Evolutionary conservation across 2,888 invertebrate genomes (phyloP).

Genomic region (Hypsopygia costalis): DNA sequence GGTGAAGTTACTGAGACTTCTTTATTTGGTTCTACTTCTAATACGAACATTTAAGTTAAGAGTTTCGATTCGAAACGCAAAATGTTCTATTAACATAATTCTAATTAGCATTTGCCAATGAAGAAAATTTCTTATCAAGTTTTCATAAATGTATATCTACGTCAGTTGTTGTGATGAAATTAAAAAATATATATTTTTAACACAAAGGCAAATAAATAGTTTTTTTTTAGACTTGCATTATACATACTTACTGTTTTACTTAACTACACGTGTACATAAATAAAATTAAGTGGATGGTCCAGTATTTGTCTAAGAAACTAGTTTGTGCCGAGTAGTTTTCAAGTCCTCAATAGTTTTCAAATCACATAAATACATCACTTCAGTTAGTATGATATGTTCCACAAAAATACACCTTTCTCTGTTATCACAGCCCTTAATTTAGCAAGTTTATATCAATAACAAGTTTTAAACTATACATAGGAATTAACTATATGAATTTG

Average conservation of each 20-base stretch:
- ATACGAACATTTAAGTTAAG: background rate
- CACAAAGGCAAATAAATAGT: no score
- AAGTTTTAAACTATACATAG: constrained; percentile 56
- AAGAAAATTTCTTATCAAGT: no score
- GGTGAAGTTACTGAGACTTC: background rate
- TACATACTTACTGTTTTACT: no score
- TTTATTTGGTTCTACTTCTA: background rate
- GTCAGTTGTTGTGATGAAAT: no score
- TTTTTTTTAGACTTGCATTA: no score
- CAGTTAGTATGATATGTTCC: constrained; percentile 44
- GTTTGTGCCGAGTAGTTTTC: background rate
- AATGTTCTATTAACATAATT: no score
- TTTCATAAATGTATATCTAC: no score
- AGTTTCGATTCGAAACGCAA: no score
- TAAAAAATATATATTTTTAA: no score
- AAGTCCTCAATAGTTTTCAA: background rate
- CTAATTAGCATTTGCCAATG: no score
- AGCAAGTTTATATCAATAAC: constrained; percentile 48
- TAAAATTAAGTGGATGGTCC: background rate
- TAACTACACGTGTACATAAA: no score
- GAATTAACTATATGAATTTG: constrained; percentile 46
- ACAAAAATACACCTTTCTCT: constrained; percentile 54
- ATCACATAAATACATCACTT: background rate
- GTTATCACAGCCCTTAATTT: constrained; percentile 72
- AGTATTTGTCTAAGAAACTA: background rate